Evolutionary conservation across 2,888 invertebrate species (phyloP).

Genomic region (Hofmannophila pseudospretella): DNA sequence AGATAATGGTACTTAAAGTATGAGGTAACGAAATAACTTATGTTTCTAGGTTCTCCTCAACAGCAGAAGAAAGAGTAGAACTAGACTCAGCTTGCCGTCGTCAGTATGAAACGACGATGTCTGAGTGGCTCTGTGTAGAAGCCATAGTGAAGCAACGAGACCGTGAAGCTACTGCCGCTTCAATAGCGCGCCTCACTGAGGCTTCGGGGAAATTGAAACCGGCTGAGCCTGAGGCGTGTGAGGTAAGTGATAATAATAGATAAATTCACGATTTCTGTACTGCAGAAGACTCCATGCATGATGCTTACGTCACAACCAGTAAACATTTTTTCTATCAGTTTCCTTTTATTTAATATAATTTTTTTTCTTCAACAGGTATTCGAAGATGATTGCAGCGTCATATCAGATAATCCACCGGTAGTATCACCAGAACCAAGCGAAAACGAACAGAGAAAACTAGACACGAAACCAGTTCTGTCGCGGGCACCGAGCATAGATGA

Average conservation of each 20-base stretch:
- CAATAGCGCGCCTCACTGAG: conserved; percentile 90
- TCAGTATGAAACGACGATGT: conserved; percentile 93
- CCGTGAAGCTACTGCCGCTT: conserved; percentile 89
- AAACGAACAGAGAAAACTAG: conserved; percentile 53
- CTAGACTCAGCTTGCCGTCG: conserved; percentile 83
- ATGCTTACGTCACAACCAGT: too few relatives aligned
- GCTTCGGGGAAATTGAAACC: conserved; percentile 76
- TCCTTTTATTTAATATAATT: neutral
- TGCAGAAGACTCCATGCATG: too few relatives aligned
- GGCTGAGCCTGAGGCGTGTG: conserved; percentile 41
- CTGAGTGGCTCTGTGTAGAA: conserved; percentile 96
- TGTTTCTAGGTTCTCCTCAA: conserved; percentile 80
- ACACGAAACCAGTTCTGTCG: conserved; percentile 54
- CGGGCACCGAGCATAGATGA: conserved; percentile 72
- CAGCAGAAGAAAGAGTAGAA: conserved; percentile 79
- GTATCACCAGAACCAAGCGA: conserved; percentile 72
- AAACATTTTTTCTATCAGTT: too few relatives aligned
- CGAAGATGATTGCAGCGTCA: conserved; percentile 76
- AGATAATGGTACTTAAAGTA: too few relatives aligned
- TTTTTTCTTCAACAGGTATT: conserved; percentile 55
- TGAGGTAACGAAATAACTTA: too few relatives aligned
- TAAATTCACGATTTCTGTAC: too few relatives aligned
- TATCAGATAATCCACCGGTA: conserved; percentile 73
- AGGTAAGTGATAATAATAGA: conserved; percentile 25
- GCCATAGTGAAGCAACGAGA: conserved; percentile 92